Percentiles rank a stretch among this genome's conserved stretches.
Evolutionary conservation across 2,888 invertebrate species (phyloP).

Genomic region (Eumerus sabulonum): DNA sequence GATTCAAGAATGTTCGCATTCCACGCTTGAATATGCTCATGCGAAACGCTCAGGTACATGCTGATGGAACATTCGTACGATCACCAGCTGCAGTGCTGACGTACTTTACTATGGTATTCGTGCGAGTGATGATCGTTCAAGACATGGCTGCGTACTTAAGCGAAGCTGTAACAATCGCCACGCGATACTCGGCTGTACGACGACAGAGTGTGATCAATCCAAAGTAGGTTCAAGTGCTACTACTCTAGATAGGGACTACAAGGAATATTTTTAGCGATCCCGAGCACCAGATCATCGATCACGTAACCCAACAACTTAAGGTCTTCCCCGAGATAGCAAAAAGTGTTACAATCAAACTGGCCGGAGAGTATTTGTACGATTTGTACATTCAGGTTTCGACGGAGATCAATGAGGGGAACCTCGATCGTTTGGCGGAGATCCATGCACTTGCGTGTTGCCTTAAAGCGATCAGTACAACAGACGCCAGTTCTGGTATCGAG

Average conservation of each 20-base stretch:
- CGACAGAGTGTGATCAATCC: conserved; percentile 91
- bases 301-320: conserved; percentile 95
- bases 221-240: conserved; percentile 82
- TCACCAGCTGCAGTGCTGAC: conserved; percentile 89
- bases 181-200: conserved; percentile 92
- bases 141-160: conserved; percentile 87
- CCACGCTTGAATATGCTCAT: conserved; percentile 94
- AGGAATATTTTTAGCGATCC: conserved; percentile 81
- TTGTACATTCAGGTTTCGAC: conserved; percentile 89
- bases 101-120: conserved; percentile 93
- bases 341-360: conserved; percentile 87
- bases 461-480: conserved; percentile 90
- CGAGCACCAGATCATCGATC: conserved; percentile 94
- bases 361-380: conserved; percentile 88
- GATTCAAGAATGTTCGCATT: conserved; percentile 91
- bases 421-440: conserved; percentile 88
- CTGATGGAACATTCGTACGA: conserved; percentile 91
- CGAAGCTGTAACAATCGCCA: conserved; percentile 91
- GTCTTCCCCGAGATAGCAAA: conserved; percentile 90
- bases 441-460: conserved; percentile 94
- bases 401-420: conserved; percentile 88
- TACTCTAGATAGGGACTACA: too few species aligned
- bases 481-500: conserved; percentile 88
- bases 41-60: conserved; percentile 95
- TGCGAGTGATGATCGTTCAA: conserved; percentile 89